These are phyloP conservation scores for Antheraea pernyi DNA, from an alignment of 1,140 invertebrate species.

Conservation along the genomic window DNA sequence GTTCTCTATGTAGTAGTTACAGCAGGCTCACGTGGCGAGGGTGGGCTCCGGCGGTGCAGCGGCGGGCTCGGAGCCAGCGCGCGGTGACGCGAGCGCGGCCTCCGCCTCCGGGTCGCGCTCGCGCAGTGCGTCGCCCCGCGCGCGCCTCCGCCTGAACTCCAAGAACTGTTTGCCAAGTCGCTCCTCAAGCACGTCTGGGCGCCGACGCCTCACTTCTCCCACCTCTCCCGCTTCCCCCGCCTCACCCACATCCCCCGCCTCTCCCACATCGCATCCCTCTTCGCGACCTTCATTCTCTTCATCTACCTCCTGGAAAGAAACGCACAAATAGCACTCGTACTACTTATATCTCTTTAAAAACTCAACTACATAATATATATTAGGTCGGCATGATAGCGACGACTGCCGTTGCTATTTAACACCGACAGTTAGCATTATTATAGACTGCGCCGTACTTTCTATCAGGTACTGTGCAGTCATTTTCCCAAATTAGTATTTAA, in stretches of 20 bases:
- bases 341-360: no score
- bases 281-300: constrained; percentile 77
- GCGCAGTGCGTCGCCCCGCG: constrained; percentile 34
- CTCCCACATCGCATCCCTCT: constrained; percentile 46
- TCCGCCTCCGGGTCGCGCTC: constrained; percentile 68
- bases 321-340: no score
- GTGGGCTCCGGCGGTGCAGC: constrained; percentile 6
- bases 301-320: constrained; percentile 79
- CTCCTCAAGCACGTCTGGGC: constrained; percentile 45
- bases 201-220: constrained; percentile 38
- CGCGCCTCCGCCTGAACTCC: constrained; percentile 46
- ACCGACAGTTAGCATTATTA: no score
- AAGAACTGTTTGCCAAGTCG: constrained; percentile 43
- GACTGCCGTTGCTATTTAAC: no score
- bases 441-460: no score
- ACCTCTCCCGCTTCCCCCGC: constrained; percentile 31
- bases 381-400: no score
- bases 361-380: no score
- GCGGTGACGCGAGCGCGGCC: constrained; percentile 27
- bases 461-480: no score
- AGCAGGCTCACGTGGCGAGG: no score
- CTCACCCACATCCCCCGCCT: constrained; percentile 54
- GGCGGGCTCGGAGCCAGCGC: constrained; percentile 36
- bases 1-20: no score
- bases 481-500: no score